Evolutionary conservation across 2,888 invertebrate species (phyloP).

Genomic region (Ephialtes manifestator): DNA sequence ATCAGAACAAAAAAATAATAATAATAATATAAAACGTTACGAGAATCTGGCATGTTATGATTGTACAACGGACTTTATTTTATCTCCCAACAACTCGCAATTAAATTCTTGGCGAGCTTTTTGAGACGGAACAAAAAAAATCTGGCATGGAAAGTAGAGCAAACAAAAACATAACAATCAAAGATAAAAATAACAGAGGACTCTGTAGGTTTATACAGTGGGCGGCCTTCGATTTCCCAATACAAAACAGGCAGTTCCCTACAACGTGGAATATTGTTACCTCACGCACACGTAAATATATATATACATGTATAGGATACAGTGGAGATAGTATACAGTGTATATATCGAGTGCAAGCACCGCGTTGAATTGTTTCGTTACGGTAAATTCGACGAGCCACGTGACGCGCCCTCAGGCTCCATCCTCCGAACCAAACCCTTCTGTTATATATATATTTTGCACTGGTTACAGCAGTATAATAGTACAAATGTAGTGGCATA

Average conservation of each 20-base stretch:
- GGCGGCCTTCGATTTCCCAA: slow-evolving; percentile 23
- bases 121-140: background rate
- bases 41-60: too few species aligned
- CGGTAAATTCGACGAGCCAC: slow-evolving; percentile 60
- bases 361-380: slow-evolving; percentile 59
- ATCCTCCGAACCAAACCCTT: slow-evolving; percentile 34
- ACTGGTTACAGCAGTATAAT: slow-evolving; percentile 53
- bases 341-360: slow-evolving; percentile 15
- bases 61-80: background rate
- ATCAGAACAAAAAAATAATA: too few species aligned
- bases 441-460: slow-evolving; percentile 27
- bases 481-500: slow-evolving; percentile 9
- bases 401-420: slow-evolving; percentile 54
- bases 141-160: background rate
- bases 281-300: background rate
- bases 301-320: background rate
- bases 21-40: too few species aligned
- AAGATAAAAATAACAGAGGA: background rate
- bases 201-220: slow-evolving; percentile 5
- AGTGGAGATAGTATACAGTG: background rate
- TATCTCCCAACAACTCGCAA: slow-evolving; percentile 1
- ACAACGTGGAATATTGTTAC: slow-evolving; percentile 20
- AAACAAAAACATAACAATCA: background rate
- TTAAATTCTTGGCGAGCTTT: background rate
- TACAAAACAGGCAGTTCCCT: slow-evolving; percentile 42